Conservation (phyloP, 1,140 invertebrate genomes). For the Bombus consobrinus region DNA sequence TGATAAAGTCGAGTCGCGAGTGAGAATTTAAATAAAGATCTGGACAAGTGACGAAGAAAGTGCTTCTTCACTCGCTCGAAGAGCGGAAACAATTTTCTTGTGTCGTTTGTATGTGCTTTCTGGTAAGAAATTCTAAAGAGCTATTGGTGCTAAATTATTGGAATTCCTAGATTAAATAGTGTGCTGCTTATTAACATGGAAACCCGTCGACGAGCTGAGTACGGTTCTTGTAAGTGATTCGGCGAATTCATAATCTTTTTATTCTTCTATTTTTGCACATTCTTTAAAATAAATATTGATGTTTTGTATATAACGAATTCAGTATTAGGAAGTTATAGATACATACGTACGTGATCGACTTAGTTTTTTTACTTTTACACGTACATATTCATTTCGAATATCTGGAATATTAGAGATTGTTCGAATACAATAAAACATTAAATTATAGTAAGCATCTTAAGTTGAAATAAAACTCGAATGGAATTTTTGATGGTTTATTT, state of each 20-base stretch:
- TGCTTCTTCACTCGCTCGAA: too few relatives aligned
- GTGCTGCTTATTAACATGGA: constrained; percentile 26
- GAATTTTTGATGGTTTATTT: neutral
- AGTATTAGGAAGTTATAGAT: neutral
- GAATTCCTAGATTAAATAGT: neutral
- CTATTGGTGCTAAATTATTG: neutral
- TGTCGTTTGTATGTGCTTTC: neutral
- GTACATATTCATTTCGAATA: neutral
- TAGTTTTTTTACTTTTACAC: neutral
- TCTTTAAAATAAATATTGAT: neutral
- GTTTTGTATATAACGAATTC: neutral
- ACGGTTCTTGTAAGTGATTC: constrained; percentile 43
- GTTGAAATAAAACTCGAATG: neutral
- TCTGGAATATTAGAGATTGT: neutral
- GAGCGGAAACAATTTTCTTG: neutral
- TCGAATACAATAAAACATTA: neutral
- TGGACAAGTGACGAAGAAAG: neutral
- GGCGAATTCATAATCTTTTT: neutral
- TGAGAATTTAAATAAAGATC: neutral
- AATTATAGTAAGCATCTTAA: neutral
- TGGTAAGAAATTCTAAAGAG: neutral
- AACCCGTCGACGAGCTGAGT: constrained; percentile 38
- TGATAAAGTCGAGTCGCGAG: neutral
- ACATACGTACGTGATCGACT: too few relatives aligned
- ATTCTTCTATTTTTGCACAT: neutral